Evolutionary conservation across 2,113 vertebrate species (phyloP), one percentile per base, ranked within the genome.

Genomic region (Gallinago jamesoni): DNA sequence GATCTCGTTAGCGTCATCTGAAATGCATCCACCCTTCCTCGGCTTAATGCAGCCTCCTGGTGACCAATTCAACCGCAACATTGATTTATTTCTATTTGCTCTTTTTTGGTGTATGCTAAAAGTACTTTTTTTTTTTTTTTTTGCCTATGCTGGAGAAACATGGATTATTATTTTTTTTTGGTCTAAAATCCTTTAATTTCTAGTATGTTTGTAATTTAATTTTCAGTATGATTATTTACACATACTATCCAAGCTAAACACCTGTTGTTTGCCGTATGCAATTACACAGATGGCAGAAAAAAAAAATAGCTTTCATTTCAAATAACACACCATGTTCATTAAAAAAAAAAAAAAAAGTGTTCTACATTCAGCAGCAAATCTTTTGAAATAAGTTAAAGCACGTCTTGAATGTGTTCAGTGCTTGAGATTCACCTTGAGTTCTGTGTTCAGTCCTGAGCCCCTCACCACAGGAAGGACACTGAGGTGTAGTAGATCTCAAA

Each of bases 41-140:
- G 84, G 28, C 55, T 93, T 91, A 82, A 84, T 73, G 94, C 94
- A 94, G 28, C 24, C 78, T 84, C 35, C 70, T 83, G 69, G 80
- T 91, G 84, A 78, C 68, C 55, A 87, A 7, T 1, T 83, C 53
- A 88, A 76, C 39, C 60, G 70, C 93, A 87, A 70, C 50, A 48
- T 5, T 35, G 8, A 14, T 85, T 95, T 84, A 27, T 8, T 53
- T 92, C 56, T 67, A 15, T 64, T 31, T 37, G 5, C 2, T 59
- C 17, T 53, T 63, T 90, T 57, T 41, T 56, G 5, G 4, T 39
- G 11, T 33, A 30, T 67, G 12, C 6, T n/a, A 66, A 22, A 5
- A 67, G 27, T 63, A 45, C 30, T 8, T 43, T 37, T 37, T 8
- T 43, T 37, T 37, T 8, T 43, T 39, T 39, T 39, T 69, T 83